Base-by-base conservation (phyloP, 2,797 vertebrate species). In the Diceros bicornis region DNA sequence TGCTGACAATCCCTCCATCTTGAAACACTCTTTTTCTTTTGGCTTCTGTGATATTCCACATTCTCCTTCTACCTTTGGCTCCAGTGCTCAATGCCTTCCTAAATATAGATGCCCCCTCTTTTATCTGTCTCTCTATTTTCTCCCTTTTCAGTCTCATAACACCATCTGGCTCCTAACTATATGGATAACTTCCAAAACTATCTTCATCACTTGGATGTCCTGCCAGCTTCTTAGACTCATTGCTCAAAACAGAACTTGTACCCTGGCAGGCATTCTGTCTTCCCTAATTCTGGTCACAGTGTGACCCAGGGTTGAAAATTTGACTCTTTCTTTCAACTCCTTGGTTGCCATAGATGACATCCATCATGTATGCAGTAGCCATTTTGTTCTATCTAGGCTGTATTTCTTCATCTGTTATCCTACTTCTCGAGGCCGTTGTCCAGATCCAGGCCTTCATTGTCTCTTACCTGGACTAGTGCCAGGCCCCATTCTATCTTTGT, bases 131-230 rank as follows among this genome's bases (percentile, higher is more conserved):
- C 61, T 87, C 89, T 92, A 32, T 96, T 91, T 96, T 96, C 90
- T 97, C 75, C 61, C 47, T 66, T 90, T 61, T 59, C 25, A 82
- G 23, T 86, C 96, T 95, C 86, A 82, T 69, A 34, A 82, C 52
- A 59, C 96, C 97, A 97, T 97, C 97, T 97, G 97, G 91, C 92
- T 96, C 50, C 55, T 92, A 62, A 77, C 59, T 82, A 1, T 61
- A 71, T 97, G 97, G 87, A 89, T 87, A 64, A 44, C 90, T 91
- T 98, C 97, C 98, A 98, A 87, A 92, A 87, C 79, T 78, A 13
- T 96, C 94, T 98, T 94, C 86, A 57, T 81, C 92, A 92, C 89
- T 68, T 86, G 57, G 13, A 57, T 92, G 87, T 93, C 93, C 93
- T 93, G 93, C 97, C 96, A 97, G 92, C 71, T 92, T 64, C 95